Evolutionary conservation across 92 coral and sea anemone species (phyloP).

Genomic region (Porites cylindrica): DNA sequence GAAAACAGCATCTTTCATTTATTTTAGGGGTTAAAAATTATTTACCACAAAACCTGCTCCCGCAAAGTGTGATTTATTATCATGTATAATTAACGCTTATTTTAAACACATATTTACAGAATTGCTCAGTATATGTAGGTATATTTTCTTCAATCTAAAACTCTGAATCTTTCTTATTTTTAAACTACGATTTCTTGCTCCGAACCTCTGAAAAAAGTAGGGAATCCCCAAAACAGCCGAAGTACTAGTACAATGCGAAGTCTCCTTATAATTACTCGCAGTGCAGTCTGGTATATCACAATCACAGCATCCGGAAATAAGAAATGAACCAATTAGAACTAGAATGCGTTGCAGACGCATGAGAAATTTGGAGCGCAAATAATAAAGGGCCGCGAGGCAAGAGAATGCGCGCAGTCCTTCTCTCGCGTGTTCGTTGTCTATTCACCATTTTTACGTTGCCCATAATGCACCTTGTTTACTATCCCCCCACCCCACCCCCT

Average conservation of each 20-base stretch:
- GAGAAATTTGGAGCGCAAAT: no score
- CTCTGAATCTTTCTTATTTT: neutral
- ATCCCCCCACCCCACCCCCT: no score
- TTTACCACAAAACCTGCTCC: neutral
- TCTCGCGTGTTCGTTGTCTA: no score
- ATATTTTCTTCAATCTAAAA: conserved; percentile 3
- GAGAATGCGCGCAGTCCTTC: no score
- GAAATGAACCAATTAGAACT: neutral
- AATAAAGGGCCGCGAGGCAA: no score
- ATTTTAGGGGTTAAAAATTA: neutral
- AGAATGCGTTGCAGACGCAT: no score
- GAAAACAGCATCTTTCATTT: no score
- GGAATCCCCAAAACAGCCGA: neutral
- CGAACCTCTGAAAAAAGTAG: neutral
- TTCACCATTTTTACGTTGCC: no score
- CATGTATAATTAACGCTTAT: neutral
- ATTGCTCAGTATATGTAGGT: neutral
- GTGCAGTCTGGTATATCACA: no score
- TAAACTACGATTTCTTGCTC: neutral
- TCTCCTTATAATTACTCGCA: neutral
- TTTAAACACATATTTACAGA: conserved; percentile 27
- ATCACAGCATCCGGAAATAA: neutral
- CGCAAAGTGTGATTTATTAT: conserved; percentile 20
- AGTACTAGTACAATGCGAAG: neutral
- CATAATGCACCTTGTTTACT: no score